Evolutionary conservation across 2,888 invertebrate genomes (phyloP).

Genomic region (Fragum whitleyi): DNA sequence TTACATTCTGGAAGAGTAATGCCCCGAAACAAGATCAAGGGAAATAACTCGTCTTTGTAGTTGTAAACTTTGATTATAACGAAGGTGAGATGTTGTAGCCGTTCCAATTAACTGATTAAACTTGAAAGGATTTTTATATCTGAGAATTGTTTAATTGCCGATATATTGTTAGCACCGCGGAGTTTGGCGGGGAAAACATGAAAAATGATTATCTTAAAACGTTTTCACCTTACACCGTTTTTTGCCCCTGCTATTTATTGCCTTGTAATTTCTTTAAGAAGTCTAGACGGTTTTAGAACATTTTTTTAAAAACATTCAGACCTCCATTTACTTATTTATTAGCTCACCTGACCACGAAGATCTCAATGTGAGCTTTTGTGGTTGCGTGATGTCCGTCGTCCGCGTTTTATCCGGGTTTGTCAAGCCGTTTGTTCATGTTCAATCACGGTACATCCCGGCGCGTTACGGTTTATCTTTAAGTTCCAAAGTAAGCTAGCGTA

Average conservation of each 20-base stretch:
- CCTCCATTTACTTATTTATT: too few species aligned
- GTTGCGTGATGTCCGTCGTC: too few species aligned
- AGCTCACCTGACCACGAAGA: too few species aligned
- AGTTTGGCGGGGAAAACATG: slow-evolving; percentile 25
- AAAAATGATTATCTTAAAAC: slow-evolving; percentile 14
- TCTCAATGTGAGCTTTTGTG: too few species aligned
- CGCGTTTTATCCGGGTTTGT: too few species aligned
- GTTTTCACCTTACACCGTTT: slow-evolving; percentile 13
- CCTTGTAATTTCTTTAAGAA: neutral
- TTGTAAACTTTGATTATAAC: slow-evolving; percentile 17
- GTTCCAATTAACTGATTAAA: slow-evolving; percentile 44
- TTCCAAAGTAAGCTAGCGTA: too few species aligned
- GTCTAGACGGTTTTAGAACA: slow-evolving; percentile 15
- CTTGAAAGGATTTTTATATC: slow-evolving; percentile 44
- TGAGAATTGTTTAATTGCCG: slow-evolving; percentile 32
- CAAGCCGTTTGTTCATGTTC: too few species aligned
- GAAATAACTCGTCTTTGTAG: slow-evolving; percentile 25
- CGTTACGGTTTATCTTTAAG: too few species aligned
- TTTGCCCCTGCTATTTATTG: slow-evolving; percentile 15
- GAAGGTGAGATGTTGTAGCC: slow-evolving; percentile 33
- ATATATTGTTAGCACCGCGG: slow-evolving; percentile 21
- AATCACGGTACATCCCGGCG: too few species aligned
- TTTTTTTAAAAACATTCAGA: too few species aligned
- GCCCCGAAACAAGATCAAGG: slow-evolving; percentile 35
- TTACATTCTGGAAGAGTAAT: slow-evolving; percentile 26